These are phyloP conservation scores for Todiramphus saurophagus DNA, from an alignment of 2,113 vertebrate species.

Conservation along the genomic window DNA sequence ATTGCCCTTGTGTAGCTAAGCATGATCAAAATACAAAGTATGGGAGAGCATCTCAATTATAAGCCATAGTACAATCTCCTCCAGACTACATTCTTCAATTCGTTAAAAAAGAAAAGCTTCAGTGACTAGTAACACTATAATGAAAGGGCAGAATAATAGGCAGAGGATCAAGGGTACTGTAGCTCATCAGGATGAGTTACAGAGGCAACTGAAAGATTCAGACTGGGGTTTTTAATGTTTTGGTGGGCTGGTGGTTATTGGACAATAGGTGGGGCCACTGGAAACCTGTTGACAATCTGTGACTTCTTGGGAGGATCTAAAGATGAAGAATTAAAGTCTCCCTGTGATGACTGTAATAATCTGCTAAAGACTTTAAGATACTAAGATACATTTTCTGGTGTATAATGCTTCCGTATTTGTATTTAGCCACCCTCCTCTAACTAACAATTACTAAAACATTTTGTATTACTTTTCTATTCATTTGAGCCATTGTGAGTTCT, in stretches of 20 bases:
- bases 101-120: not conserved
- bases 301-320: not conserved
- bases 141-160: slow-evolving; percentile 36
- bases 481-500: not conserved
- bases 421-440: not conserved
- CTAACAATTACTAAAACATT: not conserved
- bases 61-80: not conserved
- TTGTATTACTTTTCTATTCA: not conserved
- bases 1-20: slow-evolving; percentile 60
- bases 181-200: not conserved
- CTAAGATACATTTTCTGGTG: not conserved
- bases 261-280: not conserved
- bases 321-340: not conserved
- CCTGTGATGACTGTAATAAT: not conserved
- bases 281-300: not conserved
- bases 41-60: slow-evolving; percentile 53
- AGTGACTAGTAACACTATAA: slow-evolving; percentile 24
- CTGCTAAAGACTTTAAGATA: not conserved
- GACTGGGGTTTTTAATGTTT: not conserved
- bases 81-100: slow-evolving; percentile 40
- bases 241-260: not conserved
- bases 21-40: slow-evolving; percentile 71
- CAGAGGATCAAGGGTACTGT: not conserved
- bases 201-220: not conserved
- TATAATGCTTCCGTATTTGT: not conserved